These are phyloP conservation scores for Cinclus mexicanus DNA, from an alignment of 2,113 vertebrate species.

Conservation along the genomic window DNA sequence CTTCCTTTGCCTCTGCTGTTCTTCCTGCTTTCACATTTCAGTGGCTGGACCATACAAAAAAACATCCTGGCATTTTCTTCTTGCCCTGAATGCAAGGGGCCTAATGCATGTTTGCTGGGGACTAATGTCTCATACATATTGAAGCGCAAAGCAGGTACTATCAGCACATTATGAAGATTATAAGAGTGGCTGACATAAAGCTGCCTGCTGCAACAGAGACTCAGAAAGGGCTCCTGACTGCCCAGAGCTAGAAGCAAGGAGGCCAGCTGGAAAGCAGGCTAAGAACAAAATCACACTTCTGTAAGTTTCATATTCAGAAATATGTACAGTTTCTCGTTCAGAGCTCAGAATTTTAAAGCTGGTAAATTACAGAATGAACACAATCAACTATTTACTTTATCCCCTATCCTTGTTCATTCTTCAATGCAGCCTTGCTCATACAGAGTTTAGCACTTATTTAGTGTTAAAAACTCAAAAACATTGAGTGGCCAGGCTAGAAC, in stretches of 20 bases:
- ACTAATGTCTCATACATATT: not conserved
- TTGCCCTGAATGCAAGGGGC: fast-evolving
- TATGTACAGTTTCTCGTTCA: not conserved
- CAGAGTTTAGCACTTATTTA: not conserved
- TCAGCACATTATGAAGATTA: not conserved
- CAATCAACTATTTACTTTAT: not conserved
- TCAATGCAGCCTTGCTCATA: not conserved
- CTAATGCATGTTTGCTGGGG: not conserved
- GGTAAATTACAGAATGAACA: not conserved
- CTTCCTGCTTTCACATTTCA: not conserved
- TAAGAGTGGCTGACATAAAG: not conserved
- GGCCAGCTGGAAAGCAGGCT: not conserved
- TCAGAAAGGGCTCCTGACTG: not conserved
- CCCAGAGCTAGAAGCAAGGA: not conserved
- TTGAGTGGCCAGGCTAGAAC: not conserved
- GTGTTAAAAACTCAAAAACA: not conserved
- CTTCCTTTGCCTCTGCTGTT: not conserved
- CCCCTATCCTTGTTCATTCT: not conserved
- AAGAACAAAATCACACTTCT: fast-evolving
- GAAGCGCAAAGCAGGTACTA: not conserved
- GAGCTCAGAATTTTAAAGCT: not conserved
- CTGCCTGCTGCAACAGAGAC: not conserved
- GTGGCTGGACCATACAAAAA: not conserved
- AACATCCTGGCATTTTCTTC: not conserved
- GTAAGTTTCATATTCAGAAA: not conserved